Evolutionary conservation across 2,888 invertebrate genomes (phyloP).

Genomic region (Anarsia innoxiella): DNA sequence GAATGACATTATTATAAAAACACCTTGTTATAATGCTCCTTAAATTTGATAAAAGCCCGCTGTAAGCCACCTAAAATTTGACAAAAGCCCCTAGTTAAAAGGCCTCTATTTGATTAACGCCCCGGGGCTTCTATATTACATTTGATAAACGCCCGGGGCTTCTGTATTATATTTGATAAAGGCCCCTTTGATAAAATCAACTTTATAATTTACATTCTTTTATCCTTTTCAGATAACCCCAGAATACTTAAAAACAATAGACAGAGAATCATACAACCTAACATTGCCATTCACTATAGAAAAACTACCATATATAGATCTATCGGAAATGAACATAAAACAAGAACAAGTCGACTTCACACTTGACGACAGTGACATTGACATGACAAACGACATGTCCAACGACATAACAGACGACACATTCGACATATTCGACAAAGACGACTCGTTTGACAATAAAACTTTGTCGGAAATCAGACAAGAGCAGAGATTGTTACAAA

Average conservation of each 20-base stretch:
- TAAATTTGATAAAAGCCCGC: too few species aligned
- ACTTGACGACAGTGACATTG: constrained; percentile 8
- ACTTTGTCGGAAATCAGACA: neutral
- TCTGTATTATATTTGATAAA: too few species aligned
- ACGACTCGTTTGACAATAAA: constrained; percentile 10
- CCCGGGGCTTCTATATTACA: too few species aligned
- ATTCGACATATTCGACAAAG: constrained; percentile 7
- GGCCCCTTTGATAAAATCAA: too few species aligned
- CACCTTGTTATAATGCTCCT: too few species aligned
- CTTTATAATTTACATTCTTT: too few species aligned
- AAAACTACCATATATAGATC: constrained; percentile 8
- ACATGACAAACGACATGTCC: constrained; percentile 6
- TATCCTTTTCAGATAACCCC: constrained; percentile 17
- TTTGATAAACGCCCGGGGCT: too few species aligned
- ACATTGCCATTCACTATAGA: constrained; percentile 11
- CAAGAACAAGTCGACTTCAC: constrained; percentile 6
- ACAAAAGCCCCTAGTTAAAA: too few species aligned
- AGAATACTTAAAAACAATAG: constrained; percentile 14
- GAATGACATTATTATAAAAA: too few species aligned
- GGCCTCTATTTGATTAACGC: too few species aligned
- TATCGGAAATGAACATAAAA: constrained; percentile 10
- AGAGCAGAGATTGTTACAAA: constrained; percentile 2
- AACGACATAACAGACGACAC: neutral
- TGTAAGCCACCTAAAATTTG: too few species aligned
- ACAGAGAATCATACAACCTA: constrained; percentile 14